These are phyloP conservation scores for Actinia equina DNA, from an alignment of 64 coral and sea anemone genomes.

Conservation along the genomic window DNA sequence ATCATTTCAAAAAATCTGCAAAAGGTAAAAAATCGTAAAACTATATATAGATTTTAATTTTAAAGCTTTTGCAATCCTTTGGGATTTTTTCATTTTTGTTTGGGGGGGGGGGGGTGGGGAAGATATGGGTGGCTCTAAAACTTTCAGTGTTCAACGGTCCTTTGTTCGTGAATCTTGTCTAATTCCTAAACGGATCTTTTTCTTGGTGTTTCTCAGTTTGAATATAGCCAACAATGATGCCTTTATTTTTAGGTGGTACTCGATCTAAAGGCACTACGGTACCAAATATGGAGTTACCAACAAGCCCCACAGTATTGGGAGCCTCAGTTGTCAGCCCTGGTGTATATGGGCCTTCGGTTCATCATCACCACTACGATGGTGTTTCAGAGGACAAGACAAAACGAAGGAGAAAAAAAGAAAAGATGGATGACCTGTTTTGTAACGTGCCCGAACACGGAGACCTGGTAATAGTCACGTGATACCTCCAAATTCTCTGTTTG, in stretches of 20 bases:
- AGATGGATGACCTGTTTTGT: conserved; percentile 66
- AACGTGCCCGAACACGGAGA: conserved; percentile 79
- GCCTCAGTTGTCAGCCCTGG: conserved; percentile 26
- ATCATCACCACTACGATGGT: conserved; percentile 76
- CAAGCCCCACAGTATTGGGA: conserved; percentile 24
- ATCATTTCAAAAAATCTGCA: conserved; percentile 41
- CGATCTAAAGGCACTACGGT: background rate
- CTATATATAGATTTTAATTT: no score
- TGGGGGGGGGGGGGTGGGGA: no score
- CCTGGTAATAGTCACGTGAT: conserved; percentile 41
- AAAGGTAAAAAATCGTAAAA: background rate
- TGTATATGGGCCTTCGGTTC: conserved; percentile 24
- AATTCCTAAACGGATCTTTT: background rate
- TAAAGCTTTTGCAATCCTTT: no score
- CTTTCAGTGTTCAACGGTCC: no score
- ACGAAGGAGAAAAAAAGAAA: conserved; percentile 48
- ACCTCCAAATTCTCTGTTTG: no score
- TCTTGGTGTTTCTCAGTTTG: background rate
- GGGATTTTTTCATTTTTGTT: no score
- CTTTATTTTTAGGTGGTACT: background rate
- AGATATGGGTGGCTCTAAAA: no score
- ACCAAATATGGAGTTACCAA: conserved; percentile 1
- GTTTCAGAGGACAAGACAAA: conserved; percentile 20
- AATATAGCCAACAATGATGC: background rate
- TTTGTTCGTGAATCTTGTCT: no score